Evolutionary conservation across 2,888 invertebrate species (phyloP).

Genomic region (Habrosyne pyritoides): DNA sequence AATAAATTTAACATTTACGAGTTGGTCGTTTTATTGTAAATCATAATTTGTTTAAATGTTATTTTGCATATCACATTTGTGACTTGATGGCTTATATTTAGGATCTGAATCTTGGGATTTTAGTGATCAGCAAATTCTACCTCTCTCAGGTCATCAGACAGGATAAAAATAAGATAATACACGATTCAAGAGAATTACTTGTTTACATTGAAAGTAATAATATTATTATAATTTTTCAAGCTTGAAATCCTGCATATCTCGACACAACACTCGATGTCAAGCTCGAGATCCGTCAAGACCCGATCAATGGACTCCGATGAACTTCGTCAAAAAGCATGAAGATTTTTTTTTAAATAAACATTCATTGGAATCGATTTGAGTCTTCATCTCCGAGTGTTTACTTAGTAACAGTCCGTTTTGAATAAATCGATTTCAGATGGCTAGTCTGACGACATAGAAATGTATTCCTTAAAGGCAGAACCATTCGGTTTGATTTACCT

Average conservation of each 20-base stretch:
- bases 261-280: slow-evolving; percentile 65
- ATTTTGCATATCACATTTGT: background rate
- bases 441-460: slow-evolving; percentile 26
- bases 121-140: background rate
- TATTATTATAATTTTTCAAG: slow-evolving; percentile 48
- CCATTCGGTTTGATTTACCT: slow-evolving; percentile 24
- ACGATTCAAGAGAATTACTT: slow-evolving; percentile 27
- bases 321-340: slow-evolving; percentile 69
- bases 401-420: slow-evolving; percentile 78
- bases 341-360: slow-evolving; percentile 76
- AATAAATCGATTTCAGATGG: slow-evolving; percentile 71
- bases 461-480: slow-evolving; percentile 28
- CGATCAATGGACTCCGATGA: slow-evolving; percentile 65
- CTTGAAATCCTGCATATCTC: slow-evolving; percentile 53
- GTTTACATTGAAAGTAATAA: slow-evolving; percentile 37
- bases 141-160: no score
- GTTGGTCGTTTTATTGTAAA: slow-evolving; percentile 19
- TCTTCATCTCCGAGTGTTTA: slow-evolving; percentile 74
- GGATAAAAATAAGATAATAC: slow-evolving; percentile 28
- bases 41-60: background rate
- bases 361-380: slow-evolving; percentile 71
- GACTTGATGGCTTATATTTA: background rate
- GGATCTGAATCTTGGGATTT: background rate
- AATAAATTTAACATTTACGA: slow-evolving; percentile 39
- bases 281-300: slow-evolving; percentile 44